Evolutionary conservation across 1,140 invertebrate genomes (phyloP).

Genomic region (Megathymus violae): DNA sequence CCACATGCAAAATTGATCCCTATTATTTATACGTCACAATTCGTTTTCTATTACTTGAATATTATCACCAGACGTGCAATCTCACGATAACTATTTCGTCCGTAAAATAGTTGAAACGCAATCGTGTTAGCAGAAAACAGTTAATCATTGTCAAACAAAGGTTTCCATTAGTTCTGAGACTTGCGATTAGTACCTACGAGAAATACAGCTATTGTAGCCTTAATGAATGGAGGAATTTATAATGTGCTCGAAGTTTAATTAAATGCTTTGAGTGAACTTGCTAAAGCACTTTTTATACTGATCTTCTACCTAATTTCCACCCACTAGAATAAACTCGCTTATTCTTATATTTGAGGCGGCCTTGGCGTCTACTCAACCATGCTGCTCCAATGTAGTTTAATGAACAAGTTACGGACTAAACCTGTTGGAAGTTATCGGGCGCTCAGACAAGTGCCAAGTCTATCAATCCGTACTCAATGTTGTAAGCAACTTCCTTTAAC

Average conservation of each 20-base stretch:
- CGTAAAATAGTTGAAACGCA: constrained; percentile 23
- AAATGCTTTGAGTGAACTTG: too few relatives aligned
- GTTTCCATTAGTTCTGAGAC: constrained; percentile 14
- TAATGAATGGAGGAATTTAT: background rate
- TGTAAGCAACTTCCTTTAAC: too few relatives aligned
- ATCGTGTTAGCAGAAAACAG: constrained; percentile 14
- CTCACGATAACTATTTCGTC: constrained; percentile 24
- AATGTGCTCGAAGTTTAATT: background rate
- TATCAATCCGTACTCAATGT: too few relatives aligned
- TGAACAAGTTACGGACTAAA: too few relatives aligned
- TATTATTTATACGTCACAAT: background rate
- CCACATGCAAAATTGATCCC: background rate
- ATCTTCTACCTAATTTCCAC: too few relatives aligned
- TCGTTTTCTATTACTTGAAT: background rate
- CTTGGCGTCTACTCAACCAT: too few relatives aligned
- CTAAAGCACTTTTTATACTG: too few relatives aligned
- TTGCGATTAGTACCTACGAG: background rate
- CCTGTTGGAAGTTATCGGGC: too few relatives aligned
- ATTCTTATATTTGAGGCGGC: too few relatives aligned
- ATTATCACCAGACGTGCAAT: constrained; percentile 7
- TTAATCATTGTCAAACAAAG: constrained; percentile 23
- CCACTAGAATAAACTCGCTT: too few relatives aligned
- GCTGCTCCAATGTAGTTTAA: too few relatives aligned
- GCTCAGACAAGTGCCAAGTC: too few relatives aligned
- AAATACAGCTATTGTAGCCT: background rate